Percentiles rank a stretch among this genome's conserved stretches.
Evolutionary conservation across 2,113 vertebrate species (phyloP).

Genomic region (Limanda limanda): DNA sequence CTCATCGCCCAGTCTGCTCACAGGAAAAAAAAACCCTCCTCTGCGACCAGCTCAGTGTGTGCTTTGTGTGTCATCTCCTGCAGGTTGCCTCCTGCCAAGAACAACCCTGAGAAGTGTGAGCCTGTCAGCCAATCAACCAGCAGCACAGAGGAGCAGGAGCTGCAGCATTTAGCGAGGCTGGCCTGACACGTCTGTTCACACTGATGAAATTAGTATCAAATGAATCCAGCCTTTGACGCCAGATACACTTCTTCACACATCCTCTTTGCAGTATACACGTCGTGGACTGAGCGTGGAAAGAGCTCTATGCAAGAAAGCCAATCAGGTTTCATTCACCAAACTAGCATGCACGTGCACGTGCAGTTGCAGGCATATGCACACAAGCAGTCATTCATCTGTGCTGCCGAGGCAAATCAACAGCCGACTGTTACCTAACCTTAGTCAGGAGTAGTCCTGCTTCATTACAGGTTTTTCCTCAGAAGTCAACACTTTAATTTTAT

Average conservation of each 20-base stretch:
- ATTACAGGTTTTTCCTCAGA: neutral
- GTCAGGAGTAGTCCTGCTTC: conserved; percentile 5
- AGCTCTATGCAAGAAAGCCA: conserved; percentile 39
- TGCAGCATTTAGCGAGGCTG: conserved; percentile 44
- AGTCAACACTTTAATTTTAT: conserved; percentile 4
- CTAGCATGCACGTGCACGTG: neutral
- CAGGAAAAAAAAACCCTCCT: neutral
- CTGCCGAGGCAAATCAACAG: conserved; percentile 10
- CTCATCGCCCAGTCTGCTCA: too few species aligned
- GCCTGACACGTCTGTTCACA: conserved; percentile 13
- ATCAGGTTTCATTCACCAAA: neutral
- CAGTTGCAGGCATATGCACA: neutral
- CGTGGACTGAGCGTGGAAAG: neutral
- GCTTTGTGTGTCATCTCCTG: conserved; percentile 20
- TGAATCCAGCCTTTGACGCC: neutral
- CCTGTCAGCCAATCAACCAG: conserved; percentile 29
- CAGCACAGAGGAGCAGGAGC: conserved; percentile 63
- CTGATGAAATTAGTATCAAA: neutral
- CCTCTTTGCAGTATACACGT: conserved; percentile 38
- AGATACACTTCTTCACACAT: neutral
- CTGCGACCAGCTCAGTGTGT: neutral
- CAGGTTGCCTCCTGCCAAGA: conserved; percentile 52
- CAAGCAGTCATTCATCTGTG: conserved; percentile 25
- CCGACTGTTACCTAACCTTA: neutral
- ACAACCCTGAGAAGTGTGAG: conserved; percentile 38